Evolutionary conservation across 2,113 vertebrate species (phyloP).

Genomic region (Anoura caudifer): DNA sequence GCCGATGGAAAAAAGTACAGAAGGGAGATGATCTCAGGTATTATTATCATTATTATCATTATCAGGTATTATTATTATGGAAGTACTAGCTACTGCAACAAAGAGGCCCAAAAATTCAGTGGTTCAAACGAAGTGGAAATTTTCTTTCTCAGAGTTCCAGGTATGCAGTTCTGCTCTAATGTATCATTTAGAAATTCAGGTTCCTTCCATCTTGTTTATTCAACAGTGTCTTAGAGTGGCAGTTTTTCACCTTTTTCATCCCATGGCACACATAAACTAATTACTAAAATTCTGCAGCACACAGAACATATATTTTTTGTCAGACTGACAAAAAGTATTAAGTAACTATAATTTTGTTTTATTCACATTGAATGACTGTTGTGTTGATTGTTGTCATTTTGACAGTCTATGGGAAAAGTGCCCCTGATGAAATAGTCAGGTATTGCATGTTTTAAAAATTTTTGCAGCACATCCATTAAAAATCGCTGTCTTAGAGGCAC

Average conservation of each 20-base stretch:
- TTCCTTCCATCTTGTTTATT: background rate
- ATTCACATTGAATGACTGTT: background rate
- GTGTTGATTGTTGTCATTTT: background rate
- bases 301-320: background rate
- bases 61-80: background rate
- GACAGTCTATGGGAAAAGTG: background rate
- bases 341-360: background rate
- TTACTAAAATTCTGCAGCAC: background rate
- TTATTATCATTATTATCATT: slow-evolving; percentile 4
- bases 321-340: background rate
- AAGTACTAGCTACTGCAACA: background rate
- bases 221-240: background rate
- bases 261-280: background rate
- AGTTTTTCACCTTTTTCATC: background rate
- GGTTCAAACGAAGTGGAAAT: background rate
- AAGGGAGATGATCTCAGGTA: background rate
- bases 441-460: background rate
- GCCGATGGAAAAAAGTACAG: background rate
- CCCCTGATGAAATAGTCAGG: background rate
- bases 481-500: background rate
- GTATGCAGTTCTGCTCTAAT: background rate
- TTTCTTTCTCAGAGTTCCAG: background rate
- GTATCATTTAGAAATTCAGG: background rate
- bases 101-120: background rate
- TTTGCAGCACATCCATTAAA: background rate